Percentiles rank a stretch among this genome's conserved stretches.
Evolutionary conservation across 2,113 vertebrate genomes (phyloP).

Genomic region (Sinocyclocheilus grahami): DNA sequence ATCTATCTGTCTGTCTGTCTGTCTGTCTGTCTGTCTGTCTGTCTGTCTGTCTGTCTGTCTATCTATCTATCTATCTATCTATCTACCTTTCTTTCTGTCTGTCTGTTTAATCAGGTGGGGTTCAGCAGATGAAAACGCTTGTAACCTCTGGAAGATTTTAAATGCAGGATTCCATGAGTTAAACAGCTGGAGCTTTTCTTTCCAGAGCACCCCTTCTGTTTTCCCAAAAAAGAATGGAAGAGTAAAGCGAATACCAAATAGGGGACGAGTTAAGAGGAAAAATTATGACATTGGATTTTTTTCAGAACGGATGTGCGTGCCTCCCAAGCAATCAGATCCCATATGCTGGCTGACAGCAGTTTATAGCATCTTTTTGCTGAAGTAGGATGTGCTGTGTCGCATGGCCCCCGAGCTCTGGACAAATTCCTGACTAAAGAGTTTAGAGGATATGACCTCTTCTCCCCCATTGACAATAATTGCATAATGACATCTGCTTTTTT

Average conservation of each 20-base stretch:
- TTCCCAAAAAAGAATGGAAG: not conserved
- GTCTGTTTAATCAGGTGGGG: no score
- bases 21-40: no score
- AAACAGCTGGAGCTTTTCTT: slow-evolving; percentile 11
- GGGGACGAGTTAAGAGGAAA: not conserved
- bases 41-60: rapidly evolving
- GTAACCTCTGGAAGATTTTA: not conserved
- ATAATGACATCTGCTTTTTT: slow-evolving; percentile 34
- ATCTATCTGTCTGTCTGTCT: no score
- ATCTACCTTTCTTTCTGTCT: not conserved
- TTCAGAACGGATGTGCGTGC: not conserved
- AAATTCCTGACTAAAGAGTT: slow-evolving; percentile 52
- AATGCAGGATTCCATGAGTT: not conserved
- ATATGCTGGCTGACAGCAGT: slow-evolving; percentile 17
- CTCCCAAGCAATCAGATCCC: slow-evolving; percentile 16
- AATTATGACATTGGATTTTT: slow-evolving; percentile 1
- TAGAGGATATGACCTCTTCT: slow-evolving; percentile 45
- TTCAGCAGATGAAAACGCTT: not conserved
- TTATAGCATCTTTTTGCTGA: slow-evolving; percentile 28
- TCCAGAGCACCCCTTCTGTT: slow-evolving; percentile 14
- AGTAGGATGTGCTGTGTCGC: slow-evolving; percentile 34
- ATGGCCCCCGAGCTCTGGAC: slow-evolving; percentile 36
- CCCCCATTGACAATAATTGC: slow-evolving; percentile 41
- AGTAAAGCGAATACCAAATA: not conserved
- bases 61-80: not conserved